Percentiles rank a stretch among this genome's conserved stretches.
phyloP scores from a whole-genome alignment of 1,140 invertebrate genomes.

The Mercenaria mercenaria region DNA sequence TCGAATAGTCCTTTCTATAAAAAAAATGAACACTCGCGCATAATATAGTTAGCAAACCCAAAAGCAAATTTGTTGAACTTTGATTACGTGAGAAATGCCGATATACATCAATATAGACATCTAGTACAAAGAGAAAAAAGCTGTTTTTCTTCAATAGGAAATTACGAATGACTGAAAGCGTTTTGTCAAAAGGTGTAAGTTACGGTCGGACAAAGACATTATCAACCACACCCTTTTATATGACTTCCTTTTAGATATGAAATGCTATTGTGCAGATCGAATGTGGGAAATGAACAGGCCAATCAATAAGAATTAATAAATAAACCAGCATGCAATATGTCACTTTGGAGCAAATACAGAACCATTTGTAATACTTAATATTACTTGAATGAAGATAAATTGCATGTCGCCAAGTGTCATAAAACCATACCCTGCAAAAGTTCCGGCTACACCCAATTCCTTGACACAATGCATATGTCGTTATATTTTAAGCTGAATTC shows the following conservation, averaged over 20 bases:
- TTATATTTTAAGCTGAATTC: too few species aligned
- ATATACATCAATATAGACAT: too few species aligned
- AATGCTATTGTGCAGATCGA: not conserved
- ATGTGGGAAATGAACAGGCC: not conserved
- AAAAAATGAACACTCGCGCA: too few species aligned
- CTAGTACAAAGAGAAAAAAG: not conserved
- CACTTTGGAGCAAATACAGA: not conserved
- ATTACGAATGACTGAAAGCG: not conserved
- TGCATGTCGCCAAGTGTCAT: not conserved
- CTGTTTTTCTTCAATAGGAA: not conserved
- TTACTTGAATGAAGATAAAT: not conserved
- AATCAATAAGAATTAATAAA: not conserved
- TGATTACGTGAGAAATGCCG: not conserved
- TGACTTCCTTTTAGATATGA: not conserved
- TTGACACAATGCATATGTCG: too few species aligned
- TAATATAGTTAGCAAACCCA: too few species aligned
- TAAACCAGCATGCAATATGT: not conserved
- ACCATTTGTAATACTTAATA: not conserved
- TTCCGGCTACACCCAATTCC: not conserved
- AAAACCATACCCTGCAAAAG: not conserved
- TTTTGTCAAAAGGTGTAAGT: not conserved
- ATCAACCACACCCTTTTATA: not conserved
- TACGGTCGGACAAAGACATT: not conserved
- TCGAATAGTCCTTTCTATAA: too few species aligned
- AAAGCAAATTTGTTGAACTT: not conserved